Evolutionary conservation across 2,113 vertebrate species (phyloP), one percentile per base, ranked within the genome.

Genomic region (Fulica atra): DNA sequence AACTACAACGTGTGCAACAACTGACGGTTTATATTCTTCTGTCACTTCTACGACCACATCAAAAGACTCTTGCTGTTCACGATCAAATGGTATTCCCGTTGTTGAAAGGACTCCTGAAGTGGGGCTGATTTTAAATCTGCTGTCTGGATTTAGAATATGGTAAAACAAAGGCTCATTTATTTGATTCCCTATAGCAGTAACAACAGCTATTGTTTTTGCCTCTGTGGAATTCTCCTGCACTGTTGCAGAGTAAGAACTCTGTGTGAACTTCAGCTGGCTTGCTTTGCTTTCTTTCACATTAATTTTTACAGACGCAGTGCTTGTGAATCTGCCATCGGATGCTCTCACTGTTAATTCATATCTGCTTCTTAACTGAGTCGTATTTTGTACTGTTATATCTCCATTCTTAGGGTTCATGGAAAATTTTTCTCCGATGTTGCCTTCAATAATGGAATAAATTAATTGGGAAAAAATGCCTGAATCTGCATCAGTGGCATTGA

Each of bases 381-480:
- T 98, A 89, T 99, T 99, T 84, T 99, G 99, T 65, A 99, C 98
- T 20, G 98, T 98, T 94, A 99, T 97, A 20, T 98, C 95, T 19
- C 99, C 99, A 23, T 97, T 98, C 66, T 93, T 96, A 9, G 97
- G 95, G 95, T 99, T 98, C 60, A 99, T 98, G 71, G 95, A 98
- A 93, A 99, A 99, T 97, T 99, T 99, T 86, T 99, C 99, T 48
- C 99, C 99, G 24, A 99, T 99, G 89, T 99, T 99, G 66, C 99
- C 99, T 91, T 99, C 99, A 3, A 98, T 98, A 91, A 99, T 99
- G 65, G 99, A 99, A 96, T 99, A 99, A 61, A 99, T 97, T 21
- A 99, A 96, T 89, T 98, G 98, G 21, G 99, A 98, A 95, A 99
- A 99, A 8, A 98, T 93, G 28, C 97, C 97, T 10, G 99, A 99